These are phyloP conservation scores for Temnothorax longispinosus DNA, from an alignment of 1,140 invertebrate genomes.

Conservation along the genomic window DNA sequence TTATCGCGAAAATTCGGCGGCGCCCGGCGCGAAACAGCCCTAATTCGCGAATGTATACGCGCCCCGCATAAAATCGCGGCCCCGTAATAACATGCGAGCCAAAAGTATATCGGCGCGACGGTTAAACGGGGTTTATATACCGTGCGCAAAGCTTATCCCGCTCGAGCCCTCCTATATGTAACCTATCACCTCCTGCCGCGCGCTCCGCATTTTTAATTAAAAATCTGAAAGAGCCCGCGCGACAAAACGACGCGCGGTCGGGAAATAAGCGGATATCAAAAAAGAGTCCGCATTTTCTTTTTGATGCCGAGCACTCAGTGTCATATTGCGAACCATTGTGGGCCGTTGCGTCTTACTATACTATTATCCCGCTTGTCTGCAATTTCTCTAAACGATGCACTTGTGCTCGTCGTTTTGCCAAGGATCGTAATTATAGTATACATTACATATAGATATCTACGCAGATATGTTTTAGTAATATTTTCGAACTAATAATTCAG, in stretches of 20 bases:
- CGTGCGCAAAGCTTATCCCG: constrained; percentile 40
- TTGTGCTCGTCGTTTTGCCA: neutral
- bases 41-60: constrained; percentile 48
- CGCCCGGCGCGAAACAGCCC: constrained; percentile 17
- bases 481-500: neutral
- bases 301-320: constrained; percentile 19
- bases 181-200: neutral
- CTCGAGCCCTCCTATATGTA: neutral
- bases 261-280: constrained; percentile 53
- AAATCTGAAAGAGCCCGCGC: constrained; percentile 45
- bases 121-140: constrained; percentile 30
- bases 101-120: constrained; percentile 26
- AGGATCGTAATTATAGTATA: neutral
- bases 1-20: constrained; percentile 49
- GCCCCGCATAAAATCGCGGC: constrained; percentile 42
- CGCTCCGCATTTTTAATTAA: constrained; percentile 52
- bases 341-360: constrained; percentile 14
- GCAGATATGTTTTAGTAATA: neutral
- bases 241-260: constrained; percentile 35
- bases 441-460: neutral
- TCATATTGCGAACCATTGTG: constrained; percentile 30
- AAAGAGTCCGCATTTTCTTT: constrained; percentile 10
- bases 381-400: neutral
- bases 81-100: constrained; percentile 47
- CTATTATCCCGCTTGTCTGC: constrained; percentile 23